A percentile compares a stretch with the other conserved stretches of the same genome.
These are phyloP conservation scores for Gnathonemus echidnorhynchus DNA, from an alignment of 2,113 vertebrate species.

Conservation along the genomic window DNA sequence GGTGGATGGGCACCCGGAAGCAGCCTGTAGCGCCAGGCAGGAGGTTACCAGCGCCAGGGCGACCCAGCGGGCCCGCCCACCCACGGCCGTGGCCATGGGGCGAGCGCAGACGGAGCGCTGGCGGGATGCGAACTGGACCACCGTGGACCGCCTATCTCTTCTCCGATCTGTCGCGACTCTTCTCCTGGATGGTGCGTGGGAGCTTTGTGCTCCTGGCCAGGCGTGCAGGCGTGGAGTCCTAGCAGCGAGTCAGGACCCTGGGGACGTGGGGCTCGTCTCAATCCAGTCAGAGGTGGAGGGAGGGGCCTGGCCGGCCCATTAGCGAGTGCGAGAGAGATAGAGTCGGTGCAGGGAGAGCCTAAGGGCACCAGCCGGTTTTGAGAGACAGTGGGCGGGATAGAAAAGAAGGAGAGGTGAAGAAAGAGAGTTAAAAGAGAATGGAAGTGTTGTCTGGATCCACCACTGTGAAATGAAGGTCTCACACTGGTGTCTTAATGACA, in stretches of 20 bases:
- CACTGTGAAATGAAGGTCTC: background rate
- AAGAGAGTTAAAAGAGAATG: background rate
- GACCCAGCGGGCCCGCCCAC: slow-evolving; percentile 1
- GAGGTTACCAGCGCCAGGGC: slow-evolving; percentile 37
- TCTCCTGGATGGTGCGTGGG: slow-evolving; percentile 36
- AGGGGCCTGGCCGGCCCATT: slow-evolving; percentile 53
- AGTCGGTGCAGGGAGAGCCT: background rate
- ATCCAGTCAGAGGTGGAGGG: slow-evolving; percentile 42
- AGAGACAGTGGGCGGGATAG: slow-evolving; percentile 1
- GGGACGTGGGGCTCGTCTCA: slow-evolving; percentile 55
- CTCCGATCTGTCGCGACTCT: slow-evolving; percentile 22
- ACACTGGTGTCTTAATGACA: background rate
- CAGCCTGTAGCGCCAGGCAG: slow-evolving; percentile 33
- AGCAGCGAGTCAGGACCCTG: slow-evolving; percentile 53
- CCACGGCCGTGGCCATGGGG: slow-evolving; percentile 25
- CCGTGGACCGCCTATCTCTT: background rate
- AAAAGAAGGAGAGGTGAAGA: background rate
- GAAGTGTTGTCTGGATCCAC: background rate
- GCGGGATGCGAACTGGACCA: background rate
- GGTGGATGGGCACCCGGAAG: slow-evolving; percentile 50
- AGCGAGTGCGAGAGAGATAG: background rate
- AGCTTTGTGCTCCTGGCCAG: slow-evolving; percentile 47
- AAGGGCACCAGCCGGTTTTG: background rate
- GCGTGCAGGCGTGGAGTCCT: slow-evolving; percentile 52
- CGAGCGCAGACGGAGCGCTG: slow-evolving; percentile 8